A percentile compares a stretch with the other conserved stretches of the same genome.
Conservation (phyloP, 2,797 vertebrate genomes). For the Threskiornis aethiopicus region DNA sequence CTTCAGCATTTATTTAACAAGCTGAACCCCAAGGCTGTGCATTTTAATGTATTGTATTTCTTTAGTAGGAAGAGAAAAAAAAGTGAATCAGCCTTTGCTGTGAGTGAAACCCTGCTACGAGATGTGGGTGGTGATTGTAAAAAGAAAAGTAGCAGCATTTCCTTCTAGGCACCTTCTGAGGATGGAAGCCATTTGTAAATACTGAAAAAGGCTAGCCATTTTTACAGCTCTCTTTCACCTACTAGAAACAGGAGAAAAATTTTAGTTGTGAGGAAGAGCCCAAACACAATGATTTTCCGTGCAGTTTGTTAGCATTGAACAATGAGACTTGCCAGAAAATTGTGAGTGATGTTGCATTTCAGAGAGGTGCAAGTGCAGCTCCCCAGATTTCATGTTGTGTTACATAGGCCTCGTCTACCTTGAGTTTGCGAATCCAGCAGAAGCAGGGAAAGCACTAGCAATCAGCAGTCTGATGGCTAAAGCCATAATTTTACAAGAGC, state of each 20-base stretch:
- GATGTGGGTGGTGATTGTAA: not conserved
- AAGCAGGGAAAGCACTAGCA: not conserved
- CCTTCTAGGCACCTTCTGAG: not conserved
- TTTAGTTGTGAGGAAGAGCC: not conserved
- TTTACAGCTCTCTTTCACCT: not conserved
- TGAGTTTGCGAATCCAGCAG: not conserved
- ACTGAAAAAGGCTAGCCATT: not conserved
- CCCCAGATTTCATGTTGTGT: not conserved
- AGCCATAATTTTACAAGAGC: not conserved
- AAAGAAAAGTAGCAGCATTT: not conserved
- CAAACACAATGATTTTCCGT: not conserved
- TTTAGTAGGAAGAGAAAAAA: not conserved
- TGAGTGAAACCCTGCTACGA: not conserved
- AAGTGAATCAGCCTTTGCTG: not conserved
- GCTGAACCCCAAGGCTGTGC: not conserved
- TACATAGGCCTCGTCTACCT: fast-evolving
- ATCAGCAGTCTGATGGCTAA: not conserved
- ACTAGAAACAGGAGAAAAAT: not conserved
- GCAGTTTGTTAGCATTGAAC: not conserved
- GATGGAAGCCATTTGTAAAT: not conserved
- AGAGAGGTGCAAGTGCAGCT: not conserved
- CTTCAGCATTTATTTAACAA: constrained; percentile 5
- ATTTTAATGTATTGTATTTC: not conserved
- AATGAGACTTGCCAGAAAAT: not conserved
- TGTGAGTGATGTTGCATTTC: not conserved